Evolutionary conservation across 2,113 vertebrate genomes (phyloP).

Genomic region (Scytalopus superciliaris): DNA sequence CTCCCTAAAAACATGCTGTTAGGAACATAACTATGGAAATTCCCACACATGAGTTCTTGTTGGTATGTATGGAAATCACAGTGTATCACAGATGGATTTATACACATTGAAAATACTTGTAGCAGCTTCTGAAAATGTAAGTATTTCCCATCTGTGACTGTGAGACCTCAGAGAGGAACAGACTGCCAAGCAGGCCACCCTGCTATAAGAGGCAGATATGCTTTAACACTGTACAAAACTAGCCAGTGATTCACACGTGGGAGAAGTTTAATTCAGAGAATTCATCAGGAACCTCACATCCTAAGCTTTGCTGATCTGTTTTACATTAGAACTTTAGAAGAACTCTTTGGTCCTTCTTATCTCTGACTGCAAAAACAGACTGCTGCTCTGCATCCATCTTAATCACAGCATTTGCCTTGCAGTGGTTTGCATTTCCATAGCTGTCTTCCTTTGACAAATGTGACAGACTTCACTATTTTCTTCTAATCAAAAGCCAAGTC

Average conservation of each 20-base stretch:
- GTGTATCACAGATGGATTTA: not conserved
- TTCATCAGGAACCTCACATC: not conserved
- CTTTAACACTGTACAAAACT: not conserved
- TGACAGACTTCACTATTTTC: not conserved
- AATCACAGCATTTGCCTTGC: not conserved
- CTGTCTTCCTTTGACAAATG: not conserved
- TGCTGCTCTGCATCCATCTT: not conserved
- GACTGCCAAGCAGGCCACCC: not conserved
- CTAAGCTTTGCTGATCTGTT: not conserved
- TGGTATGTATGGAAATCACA: not conserved
- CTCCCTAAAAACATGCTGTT: not conserved
- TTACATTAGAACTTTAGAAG: not conserved
- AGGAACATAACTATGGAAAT: not conserved
- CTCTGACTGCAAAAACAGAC: not conserved
- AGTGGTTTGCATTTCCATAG: not conserved
- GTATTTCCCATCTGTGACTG: not conserved
- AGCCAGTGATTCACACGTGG: fast-evolving
- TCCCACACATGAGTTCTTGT: not conserved
- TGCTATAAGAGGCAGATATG: not conserved
- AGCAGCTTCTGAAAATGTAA: not conserved
- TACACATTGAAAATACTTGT: not conserved
- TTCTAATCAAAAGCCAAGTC: not conserved
- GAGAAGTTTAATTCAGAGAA: not conserved
- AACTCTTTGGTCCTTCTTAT: not conserved
- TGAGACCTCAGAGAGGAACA: not conserved